phyloP scores from a whole-genome alignment of 1,140 invertebrate species.

The Drosophila grimshawi region DNA sequence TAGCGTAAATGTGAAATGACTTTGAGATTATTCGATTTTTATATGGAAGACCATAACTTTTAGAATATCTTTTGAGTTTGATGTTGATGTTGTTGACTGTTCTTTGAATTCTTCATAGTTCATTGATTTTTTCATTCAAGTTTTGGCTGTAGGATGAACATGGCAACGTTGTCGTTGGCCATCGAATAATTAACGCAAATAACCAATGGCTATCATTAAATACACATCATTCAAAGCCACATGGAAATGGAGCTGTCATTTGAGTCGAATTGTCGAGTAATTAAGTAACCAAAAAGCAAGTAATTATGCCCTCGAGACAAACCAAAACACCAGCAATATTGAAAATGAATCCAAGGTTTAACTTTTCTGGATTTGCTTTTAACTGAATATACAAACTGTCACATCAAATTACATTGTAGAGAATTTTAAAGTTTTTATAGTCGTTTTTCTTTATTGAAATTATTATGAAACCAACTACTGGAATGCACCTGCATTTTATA shows the following conservation, averaged over 20 bases:
- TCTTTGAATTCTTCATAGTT: neutral
- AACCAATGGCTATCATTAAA: constrained; percentile 10
- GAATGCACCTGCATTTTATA: constrained; percentile 3
- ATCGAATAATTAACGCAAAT: constrained; percentile 27
- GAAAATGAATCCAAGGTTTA: neutral
- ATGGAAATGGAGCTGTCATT: constrained; percentile 6
- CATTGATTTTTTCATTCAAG: neutral
- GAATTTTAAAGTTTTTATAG: neutral
- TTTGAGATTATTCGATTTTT: neutral
- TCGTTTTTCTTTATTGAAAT: neutral
- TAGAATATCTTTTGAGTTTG: neutral
- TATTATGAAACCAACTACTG: neutral
- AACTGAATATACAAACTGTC: no score
- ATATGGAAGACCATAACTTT: neutral
- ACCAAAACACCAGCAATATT: constrained; percentile 8
- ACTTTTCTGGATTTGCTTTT: no score
- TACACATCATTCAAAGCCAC: constrained; percentile 17
- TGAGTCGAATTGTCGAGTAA: constrained; percentile 41
- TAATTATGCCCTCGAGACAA: constrained; percentile 43
- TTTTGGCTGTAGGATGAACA: neutral
- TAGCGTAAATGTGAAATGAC: neutral
- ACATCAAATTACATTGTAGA: no score
- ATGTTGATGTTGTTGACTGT: neutral
- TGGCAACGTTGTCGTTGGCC: neutral
- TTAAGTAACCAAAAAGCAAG: constrained; percentile 42